These are phyloP conservation scores for Lycodopsis pacificus DNA, from an alignment of 2,797 vertebrate species.

Conservation along the genomic window DNA sequence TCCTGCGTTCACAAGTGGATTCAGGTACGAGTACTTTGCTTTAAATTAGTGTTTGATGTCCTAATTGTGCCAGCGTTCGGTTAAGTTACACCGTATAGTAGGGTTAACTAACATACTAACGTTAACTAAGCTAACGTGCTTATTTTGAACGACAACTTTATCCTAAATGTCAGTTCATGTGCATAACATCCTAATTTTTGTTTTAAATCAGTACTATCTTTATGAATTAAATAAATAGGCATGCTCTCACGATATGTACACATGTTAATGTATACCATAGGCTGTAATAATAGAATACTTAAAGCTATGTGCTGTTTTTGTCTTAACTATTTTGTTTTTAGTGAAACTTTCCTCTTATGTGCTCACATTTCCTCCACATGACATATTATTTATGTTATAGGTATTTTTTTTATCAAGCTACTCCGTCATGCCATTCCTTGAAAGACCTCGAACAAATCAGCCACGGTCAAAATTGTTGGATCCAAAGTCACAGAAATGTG, in stretches of 20 bases:
- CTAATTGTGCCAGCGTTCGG: neutral
- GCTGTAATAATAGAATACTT: neutral
- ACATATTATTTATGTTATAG: constrained; percentile 26
- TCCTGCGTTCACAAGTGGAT: constrained; percentile 3
- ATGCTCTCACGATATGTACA: neutral
- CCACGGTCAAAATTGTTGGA: constrained; percentile 83
- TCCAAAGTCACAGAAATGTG: constrained; percentile 86
- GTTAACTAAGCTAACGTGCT: neutral
- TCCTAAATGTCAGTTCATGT: neutral
- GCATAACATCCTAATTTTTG: neutral
- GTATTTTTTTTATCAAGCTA: constrained; percentile 8
- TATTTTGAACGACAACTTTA: neutral
- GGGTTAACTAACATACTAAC: neutral
- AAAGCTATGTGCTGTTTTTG: neutral
- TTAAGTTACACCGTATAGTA: neutral
- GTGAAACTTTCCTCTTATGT: neutral
- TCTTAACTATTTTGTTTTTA: neutral
- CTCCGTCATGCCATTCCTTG: constrained; percentile 84
- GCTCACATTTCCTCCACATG: neutral
- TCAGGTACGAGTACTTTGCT: constrained; percentile 38
- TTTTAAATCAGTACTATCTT: neutral
- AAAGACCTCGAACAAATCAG: constrained; percentile 58
- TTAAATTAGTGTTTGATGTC: neutral
- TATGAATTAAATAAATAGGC: neutral
- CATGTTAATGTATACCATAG: too few species aligned